These are phyloP conservation scores for Orbicella faveolata DNA, from an alignment of 64 coral and sea anemone genomes.

Conservation along the genomic window DNA sequence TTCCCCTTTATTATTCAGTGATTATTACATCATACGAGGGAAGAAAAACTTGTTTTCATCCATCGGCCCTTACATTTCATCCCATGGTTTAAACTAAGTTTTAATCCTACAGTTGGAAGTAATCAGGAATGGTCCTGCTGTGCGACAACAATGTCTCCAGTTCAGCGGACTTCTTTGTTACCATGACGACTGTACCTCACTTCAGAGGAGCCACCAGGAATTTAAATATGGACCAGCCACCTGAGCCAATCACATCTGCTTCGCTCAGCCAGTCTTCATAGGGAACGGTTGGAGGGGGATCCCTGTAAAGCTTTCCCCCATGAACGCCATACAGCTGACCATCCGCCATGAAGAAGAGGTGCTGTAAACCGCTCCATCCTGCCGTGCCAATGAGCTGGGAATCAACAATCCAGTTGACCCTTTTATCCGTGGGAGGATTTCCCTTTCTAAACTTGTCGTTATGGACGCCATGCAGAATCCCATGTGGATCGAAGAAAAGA, in stretches of 20 bases:
- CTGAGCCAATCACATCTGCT: background rate
- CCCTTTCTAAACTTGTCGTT: background rate
- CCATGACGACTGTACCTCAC: background rate
- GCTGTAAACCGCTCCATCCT: background rate
- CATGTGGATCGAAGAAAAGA: background rate
- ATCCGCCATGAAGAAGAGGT: background rate
- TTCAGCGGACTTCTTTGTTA: background rate
- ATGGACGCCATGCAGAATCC: background rate
- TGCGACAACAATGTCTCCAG: background rate
- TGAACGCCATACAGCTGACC: background rate
- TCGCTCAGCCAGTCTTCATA: background rate
- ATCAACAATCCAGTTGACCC: background rate
- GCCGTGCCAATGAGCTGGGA: background rate
- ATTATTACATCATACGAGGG: background rate
- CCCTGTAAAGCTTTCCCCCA: background rate
- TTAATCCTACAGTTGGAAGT: background rate
- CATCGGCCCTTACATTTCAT: background rate
- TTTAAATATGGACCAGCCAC: slow-evolving; percentile 1
- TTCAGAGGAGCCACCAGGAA: background rate
- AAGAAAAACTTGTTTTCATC: background rate
- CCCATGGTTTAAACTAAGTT: background rate
- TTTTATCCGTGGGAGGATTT: background rate
- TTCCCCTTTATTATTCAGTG: background rate
- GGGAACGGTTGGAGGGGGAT: background rate
- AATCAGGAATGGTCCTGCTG: too few relatives aligned